phyloP scores from a whole-genome alignment of 2,113 vertebrate species.

The Triplophysa rosa region DNA sequence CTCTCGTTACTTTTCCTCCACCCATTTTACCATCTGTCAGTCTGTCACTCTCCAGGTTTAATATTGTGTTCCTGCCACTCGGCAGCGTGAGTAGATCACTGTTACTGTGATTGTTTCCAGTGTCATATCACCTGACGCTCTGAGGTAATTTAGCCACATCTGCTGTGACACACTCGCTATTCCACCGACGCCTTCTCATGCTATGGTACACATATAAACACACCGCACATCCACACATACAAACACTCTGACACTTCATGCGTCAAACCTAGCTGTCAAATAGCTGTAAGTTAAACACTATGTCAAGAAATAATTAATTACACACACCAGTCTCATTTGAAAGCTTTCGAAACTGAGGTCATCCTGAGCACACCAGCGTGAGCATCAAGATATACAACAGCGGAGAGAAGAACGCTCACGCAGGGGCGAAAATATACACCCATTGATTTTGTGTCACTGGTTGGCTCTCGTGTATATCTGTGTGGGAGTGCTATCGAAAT shows the following conservation, averaged over 20 bases:
- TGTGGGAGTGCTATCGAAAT: conserved; percentile 68
- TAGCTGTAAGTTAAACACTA: conserved; percentile 38
- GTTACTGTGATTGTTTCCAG: conserved; percentile 36
- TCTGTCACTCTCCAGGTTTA: conserved; percentile 38
- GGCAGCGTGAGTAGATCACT: conserved; percentile 1
- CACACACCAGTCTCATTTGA: conserved; percentile 58
- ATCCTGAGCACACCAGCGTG: conserved; percentile 49
- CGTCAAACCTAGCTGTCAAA: conserved; percentile 37
- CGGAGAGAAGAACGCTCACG: conserved; percentile 32
- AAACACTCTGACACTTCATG: background rate
- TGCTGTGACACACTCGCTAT: conserved; percentile 32
- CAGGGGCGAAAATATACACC: conserved; percentile 64
- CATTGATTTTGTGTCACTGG: conserved; percentile 74
- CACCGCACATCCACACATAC: conserved; percentile 8
- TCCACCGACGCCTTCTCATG: conserved; percentile 4
- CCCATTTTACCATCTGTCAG: conserved; percentile 39
- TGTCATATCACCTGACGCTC: conserved; percentile 27
- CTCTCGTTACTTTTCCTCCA: conserved; percentile 15
- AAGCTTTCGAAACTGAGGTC: conserved; percentile 68
- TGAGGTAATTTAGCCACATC: conserved; percentile 45
- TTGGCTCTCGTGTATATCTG: conserved; percentile 62
- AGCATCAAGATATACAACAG: conserved; percentile 30
- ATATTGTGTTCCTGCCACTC: conserved; percentile 30
- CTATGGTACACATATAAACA: conserved; percentile 24
- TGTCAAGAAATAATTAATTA: conserved; percentile 51